Conservation (phyloP, 2,113 vertebrate species). For the Heterocephalus glaber region DNA sequence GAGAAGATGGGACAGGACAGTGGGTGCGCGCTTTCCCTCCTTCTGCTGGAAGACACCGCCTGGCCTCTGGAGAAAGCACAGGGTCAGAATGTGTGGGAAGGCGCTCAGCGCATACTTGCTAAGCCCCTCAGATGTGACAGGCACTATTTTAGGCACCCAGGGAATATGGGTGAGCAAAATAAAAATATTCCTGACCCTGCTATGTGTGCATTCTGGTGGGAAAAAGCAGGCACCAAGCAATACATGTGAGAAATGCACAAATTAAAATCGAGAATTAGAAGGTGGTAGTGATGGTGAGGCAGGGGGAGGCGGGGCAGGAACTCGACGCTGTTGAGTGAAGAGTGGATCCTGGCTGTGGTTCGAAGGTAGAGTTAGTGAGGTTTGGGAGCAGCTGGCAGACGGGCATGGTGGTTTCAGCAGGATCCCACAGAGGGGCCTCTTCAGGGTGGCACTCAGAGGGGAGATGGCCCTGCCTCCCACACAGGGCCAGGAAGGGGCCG, state of each 20-base stretch:
- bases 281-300: no score
- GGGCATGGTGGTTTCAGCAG: background rate
- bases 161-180: background rate
- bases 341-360: background rate
- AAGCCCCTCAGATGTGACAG: background rate
- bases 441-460: background rate
- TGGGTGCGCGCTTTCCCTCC: background rate
- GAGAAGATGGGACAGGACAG: background rate
- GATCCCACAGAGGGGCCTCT: background rate
- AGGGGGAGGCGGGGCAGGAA: no score
- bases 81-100: background rate
- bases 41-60: background rate
- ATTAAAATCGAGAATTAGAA: background rate
- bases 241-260: background rate
- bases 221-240: background rate
- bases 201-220: background rate
- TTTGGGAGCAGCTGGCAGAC: background rate
- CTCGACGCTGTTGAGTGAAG: no score
- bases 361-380: background rate
- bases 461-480: background rate
- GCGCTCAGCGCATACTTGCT: background rate
- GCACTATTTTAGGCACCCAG: background rate
- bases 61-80: background rate
- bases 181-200: background rate
- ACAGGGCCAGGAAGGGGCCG: no score